Base-by-base conservation (phyloP, 2,797 vertebrate genomes). In the Adrianichthys oophorus region DNA sequence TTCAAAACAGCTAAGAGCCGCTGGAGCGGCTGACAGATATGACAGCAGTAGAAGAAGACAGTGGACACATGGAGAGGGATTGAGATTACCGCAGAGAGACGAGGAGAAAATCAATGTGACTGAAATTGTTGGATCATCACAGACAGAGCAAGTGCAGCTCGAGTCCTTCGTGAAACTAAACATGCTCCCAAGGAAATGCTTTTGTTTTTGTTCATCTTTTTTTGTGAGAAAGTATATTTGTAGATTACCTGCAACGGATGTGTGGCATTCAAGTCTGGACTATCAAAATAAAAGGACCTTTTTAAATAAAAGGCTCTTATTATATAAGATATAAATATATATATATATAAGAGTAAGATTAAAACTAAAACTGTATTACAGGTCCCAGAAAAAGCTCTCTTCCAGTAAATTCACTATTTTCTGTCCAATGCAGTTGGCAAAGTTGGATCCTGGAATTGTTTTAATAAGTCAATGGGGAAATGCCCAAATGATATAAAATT, bases 41-140 rank as follows among this genome's bases (percentile, higher is more conserved):
- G 68, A 76, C 65, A 68, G 69, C 59, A 52, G 41, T 21, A 52
- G 59, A 62, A 15, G 63, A 62, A 63, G 68, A 59, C 48, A 51
- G 60, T 52, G 73, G 49, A 48, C 54, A 62, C 21, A 47, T 41
- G 29, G 65, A 65, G 74, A 62, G 58, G 21, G 43, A 15, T 4
- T 29, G 63, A 64, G 67, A 76, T 68, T 74, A 63, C 65, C 56
- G 69, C 44, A 56, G 57, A 67, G 69, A 71, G 65, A 21, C 45
- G 50, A 60, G 65, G 62, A 41, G 42, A 53, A 56, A 73, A 55
- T 65, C 71, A 72, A 6, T 65, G 51, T 32, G 60, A 72, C 57
- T 40, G 63, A 65, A 78, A 82, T 68, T 62, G 59, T 59, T 68
- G 46, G 76, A 81, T 82, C 80, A 87, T 78, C 59, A 69, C 69